Evolutionary conservation across 2,888 invertebrate genomes (phyloP).

Genomic region (Ichneumon xanthorius): DNA sequence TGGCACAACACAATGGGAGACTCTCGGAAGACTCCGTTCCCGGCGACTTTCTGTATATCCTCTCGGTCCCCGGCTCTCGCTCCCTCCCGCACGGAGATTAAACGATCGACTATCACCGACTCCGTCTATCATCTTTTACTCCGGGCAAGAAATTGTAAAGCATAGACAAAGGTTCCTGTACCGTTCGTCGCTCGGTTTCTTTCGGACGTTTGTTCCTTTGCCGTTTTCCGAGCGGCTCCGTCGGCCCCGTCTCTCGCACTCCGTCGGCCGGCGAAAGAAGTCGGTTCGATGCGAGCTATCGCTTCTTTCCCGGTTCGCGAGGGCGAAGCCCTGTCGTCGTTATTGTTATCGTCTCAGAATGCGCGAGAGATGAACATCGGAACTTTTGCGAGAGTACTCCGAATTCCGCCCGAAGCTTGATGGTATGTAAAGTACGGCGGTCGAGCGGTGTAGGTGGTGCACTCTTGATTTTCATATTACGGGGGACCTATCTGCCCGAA

Average conservation of each 20-base stretch:
- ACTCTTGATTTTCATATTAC: constrained; percentile 48
- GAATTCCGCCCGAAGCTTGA: background rate
- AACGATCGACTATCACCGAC: constrained; percentile 64
- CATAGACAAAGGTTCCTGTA: constrained; percentile 5
- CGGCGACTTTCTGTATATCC: constrained; percentile 33
- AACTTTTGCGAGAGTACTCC: background rate
- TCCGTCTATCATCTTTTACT: constrained; percentile 44
- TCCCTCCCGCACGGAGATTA: constrained; percentile 61
- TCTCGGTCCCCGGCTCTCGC: constrained; percentile 33
- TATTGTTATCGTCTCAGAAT: constrained; percentile 4
- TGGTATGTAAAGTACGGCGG: background rate
- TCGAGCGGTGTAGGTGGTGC: constrained; percentile 25
- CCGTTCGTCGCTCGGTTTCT: constrained; percentile 9
- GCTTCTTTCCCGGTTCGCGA: background rate
- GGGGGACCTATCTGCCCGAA: constrained; percentile 32
- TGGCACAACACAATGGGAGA: constrained; percentile 59
- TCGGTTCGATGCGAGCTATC: background rate
- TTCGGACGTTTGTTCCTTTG: constrained; percentile 8
- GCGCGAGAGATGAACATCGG: background rate
- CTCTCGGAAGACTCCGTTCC: constrained; percentile 47
- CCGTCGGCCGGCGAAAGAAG: background rate
- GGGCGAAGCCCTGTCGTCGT: background rate
- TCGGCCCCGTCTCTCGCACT: background rate
- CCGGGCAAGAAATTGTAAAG: constrained; percentile 29
- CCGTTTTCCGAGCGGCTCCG: background rate